A percentile compares a stretch with the other conserved stretches of the same genome.
Conservation (phyloP, 2,113 vertebrate genomes). For the Tachuris rubrigastra region DNA sequence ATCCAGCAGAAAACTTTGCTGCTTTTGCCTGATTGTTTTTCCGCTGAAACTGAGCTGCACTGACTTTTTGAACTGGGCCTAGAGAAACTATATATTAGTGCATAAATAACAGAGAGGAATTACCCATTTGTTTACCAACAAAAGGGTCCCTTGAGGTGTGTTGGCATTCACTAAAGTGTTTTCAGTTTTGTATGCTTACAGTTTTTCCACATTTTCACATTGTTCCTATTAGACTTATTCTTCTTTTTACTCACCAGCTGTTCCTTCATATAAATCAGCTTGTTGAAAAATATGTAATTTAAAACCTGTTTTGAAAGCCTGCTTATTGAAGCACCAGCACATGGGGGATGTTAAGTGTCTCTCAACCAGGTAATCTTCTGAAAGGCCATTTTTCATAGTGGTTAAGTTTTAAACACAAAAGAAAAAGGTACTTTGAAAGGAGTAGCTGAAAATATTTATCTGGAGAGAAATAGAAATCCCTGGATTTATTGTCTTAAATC, state of each 20-base stretch:
- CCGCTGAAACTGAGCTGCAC: not conserved
- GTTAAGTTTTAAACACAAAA: not conserved
- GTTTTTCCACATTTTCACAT: not conserved
- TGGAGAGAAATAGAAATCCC: not conserved
- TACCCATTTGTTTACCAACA: not conserved
- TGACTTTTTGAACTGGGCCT: not conserved
- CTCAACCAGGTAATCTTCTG: not conserved
- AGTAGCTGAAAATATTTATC: not conserved
- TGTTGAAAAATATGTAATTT: not conserved
- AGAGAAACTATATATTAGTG: not conserved
- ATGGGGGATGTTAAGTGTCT: not conserved
- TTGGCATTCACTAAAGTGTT: not conserved
- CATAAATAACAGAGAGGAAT: not conserved
- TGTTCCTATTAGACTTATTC: not conserved
- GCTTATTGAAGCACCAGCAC: not conserved
- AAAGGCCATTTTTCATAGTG: not conserved
- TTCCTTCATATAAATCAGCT: not conserved
- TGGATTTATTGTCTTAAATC: not conserved
- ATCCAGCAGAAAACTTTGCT: not conserved
- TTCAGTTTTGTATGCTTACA: not conserved
- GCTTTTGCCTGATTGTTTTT: not conserved
- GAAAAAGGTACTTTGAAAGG: not conserved
- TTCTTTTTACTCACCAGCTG: not conserved
- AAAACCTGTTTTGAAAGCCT: not conserved
- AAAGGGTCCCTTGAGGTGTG: not conserved